Base-by-base conservation (phyloP, 2,888 invertebrate species). In the Capitulum mitella region DNA sequence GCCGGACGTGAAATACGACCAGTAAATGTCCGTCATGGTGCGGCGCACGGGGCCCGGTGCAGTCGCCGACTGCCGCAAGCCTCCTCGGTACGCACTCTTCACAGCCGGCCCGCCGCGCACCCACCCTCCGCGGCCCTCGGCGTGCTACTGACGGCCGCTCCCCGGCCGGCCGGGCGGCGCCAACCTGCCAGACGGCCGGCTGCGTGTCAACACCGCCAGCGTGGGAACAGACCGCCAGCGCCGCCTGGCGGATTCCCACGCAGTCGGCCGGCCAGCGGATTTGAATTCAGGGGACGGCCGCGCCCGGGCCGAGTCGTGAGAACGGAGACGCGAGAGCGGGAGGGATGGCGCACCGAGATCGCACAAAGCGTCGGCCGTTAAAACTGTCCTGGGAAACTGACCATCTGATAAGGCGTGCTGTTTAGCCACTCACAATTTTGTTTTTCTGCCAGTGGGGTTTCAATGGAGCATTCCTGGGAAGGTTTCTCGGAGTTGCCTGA, bases 311-410 rank as follows among this genome's bases (percentile, higher is more conserved):
- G 77, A 46, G 48, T 61, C n/a, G 75, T 78, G 84, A 84, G 83
- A 84, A 84, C 85, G 84, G 84, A 84, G 54, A n/a, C 32, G 54
- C 22, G 78, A 43, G 46, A 64, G 78, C 64, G 29, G 70, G 48
- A 22, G 14, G 37, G 46, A 54, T 37, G 26, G 51, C 48, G 34
- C 70, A 8, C 1, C 51, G 19, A 74, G 37, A 74, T 70, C 70
- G 64, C 48, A 40, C 76, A 83, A 83, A 82, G 82, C 81, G 83
- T 82, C 82, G 82, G 80, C 80, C 81, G 81, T 81, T 82, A 79
- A 79, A 82, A 82, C 82, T 82, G 81, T 82, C 82, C 82, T 70
- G 70, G 40, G 70, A 70, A 70, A 70, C 37, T 70, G 37, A 40
- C 70, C 26, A 70, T 70, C 70, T 29, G 70, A 70, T 70, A 37